Base-by-base conservation (phyloP, 92 coral and sea anemone genomes). In the Muricea muricata region DNA sequence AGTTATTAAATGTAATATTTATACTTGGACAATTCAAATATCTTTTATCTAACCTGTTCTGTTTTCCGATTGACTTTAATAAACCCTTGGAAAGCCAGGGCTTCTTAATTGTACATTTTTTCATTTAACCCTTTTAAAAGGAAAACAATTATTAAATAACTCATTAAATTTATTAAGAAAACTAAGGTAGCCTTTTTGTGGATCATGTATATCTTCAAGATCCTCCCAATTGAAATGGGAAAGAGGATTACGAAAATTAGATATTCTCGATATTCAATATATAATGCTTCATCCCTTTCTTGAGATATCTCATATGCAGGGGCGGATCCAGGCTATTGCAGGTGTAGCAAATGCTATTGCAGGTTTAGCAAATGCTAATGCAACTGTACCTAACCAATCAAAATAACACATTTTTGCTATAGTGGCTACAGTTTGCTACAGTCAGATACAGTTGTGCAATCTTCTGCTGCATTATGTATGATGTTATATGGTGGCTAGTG, bases 11-110 rank as follows among this genome's bases (percentile, higher is more conserved):
- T n/a, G 21, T 30, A 15, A 7, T 66, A 20, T 32, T 15, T 1
- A 33, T 29, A 29, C 31, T 66, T 66, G 73, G 12, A 30, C 14
- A 28, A 15, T 37, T 29, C 23, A 81, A 61, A 68, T 18, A 75
- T 65, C 28, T 60, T 70, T 86, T 86, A 31, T 90, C 74, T 33
- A 82, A 58, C 32, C 33, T 60, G 76, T 68, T 74, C 70, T 81
- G 74, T 40, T 75, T 81, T 61, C 56, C 83, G n/a, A 75, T 77
- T 17, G 86, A 87, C 77, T 81, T 87, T 3, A 81, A 56, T 11
- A 89, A 84, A 21, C 90, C 90, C 12, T 74, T 75, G 5, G 93
- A 20, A 42, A 86, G 71, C 93, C 93, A 89, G 1, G 93, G 93
- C 57, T 86, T 89, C 4, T 42, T 34, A 6, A 40, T 58, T 21